phyloP scores from a whole-genome alignment of 2,797 vertebrate genomes.

The Artibeus lituratus region DNA sequence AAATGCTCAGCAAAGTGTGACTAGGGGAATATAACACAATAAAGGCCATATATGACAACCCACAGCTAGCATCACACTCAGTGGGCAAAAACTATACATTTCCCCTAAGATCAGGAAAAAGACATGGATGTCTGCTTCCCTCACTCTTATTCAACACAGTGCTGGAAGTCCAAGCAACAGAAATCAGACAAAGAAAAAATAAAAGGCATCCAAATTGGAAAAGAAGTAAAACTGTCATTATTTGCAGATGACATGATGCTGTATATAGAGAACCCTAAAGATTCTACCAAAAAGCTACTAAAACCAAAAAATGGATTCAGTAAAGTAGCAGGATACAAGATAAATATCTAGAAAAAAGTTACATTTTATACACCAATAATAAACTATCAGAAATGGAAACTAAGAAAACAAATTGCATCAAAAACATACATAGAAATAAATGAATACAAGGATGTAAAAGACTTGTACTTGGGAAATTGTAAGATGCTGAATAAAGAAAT shows the following conservation, averaged over 20 bases:
- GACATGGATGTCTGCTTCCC: background rate
- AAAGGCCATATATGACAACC: too few relatives aligned
- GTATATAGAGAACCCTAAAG: background rate
- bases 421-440: background rate
- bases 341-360: background rate
- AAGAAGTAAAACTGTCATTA: background rate
- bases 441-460: background rate
- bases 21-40: too few relatives aligned
- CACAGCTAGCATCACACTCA: too few relatives aligned
- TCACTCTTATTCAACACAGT: background rate
- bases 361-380: background rate
- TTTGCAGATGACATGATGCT: background rate
- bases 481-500: background rate
- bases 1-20: too few relatives aligned
- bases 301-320: background rate
- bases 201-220: background rate
- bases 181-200: background rate
- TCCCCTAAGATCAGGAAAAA: background rate
- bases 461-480: background rate
- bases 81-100: background rate
- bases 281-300: background rate
- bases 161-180: background rate
- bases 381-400: background rate
- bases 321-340: background rate
- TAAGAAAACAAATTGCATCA: background rate